Evolutionary conservation across 2,797 vertebrate species (phyloP), one percentile per base, ranked within the genome.

Genomic region (Peromyscus nudipes): DNA sequence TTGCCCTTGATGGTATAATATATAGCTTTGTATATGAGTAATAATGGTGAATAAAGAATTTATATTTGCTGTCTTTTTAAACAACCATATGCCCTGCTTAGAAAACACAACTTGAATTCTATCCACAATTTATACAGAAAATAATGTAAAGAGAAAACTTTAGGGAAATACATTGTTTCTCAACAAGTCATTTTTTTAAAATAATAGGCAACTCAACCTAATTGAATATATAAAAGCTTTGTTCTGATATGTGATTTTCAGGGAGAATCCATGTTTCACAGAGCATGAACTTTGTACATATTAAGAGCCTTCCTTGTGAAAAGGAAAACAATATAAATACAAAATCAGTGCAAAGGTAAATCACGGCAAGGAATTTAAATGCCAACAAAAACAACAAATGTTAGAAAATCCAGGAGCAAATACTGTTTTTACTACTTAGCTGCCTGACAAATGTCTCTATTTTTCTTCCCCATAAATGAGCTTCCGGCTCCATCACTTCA

Each of bases 171-270:
- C 17, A 71, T 31, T 52, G 21, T 76, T 79, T 89, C 83, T 73
- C 57, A 92, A 55, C n/a, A 89, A 75, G 73, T 73, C 31, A 40
- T 49, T 65, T 91, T 90, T 76, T 81, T 76, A 77, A 97, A 91
- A 29, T 19, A 43, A 40, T 21, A 49, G 13, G 16, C 14, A 65
- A 1, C 2, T 83, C 43, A 86, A 92, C 55, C 40, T 29, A 77
- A 10, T 25, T 40, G 17, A 1, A 14, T 21, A 9, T 27, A n/a
- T 55, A 49, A 64, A 52, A 60, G 10, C 34, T 85, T 81, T 76
- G 16, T 29, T 91, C 60, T 31, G 7, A 31, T 31, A 5, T 16
- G 21, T 21, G 1, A 64, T 57, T 64, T 73, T 69, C 46, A 82
- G 89, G 1, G 27, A 43, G 7, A 23, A 25, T 13, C 7, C 3